Conservation (phyloP, 2,113 vertebrate genomes). For the Aspiorhynchus laticeps region DNA sequence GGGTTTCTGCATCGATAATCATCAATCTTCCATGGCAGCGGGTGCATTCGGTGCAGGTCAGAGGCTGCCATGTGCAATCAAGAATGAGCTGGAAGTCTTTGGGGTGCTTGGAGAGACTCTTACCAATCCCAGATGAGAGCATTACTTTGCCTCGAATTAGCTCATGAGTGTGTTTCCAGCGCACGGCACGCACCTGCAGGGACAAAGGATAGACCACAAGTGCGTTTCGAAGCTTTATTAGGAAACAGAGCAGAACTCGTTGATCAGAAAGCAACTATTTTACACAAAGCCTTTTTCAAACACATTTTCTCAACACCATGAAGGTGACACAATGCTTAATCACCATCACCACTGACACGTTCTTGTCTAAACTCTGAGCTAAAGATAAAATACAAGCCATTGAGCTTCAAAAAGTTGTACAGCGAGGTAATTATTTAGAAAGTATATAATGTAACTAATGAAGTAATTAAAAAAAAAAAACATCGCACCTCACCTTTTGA, state of each 20-base stretch:
- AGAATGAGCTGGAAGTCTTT: slow-evolving; percentile 71
- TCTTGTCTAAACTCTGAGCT: slow-evolving; percentile 63
- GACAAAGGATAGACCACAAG: slow-evolving; percentile 50
- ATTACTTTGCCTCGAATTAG: slow-evolving; percentile 55
- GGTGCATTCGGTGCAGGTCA: slow-evolving; percentile 71
- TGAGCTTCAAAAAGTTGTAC: slow-evolving; percentile 45
- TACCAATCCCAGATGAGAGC: slow-evolving; percentile 76
- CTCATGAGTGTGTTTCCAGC: slow-evolving; percentile 57
- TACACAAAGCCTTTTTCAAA: slow-evolving; percentile 29
- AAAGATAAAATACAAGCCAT: slow-evolving; percentile 38
- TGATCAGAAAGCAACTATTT: slow-evolving; percentile 19
- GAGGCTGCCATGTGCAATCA: slow-evolving; percentile 79
- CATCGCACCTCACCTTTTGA: slow-evolving; percentile 32
- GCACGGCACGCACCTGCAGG: slow-evolving; percentile 46
- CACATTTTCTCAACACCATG: slow-evolving; percentile 64
- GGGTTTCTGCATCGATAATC: slow-evolving; percentile 79
- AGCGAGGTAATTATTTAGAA: slow-evolving; percentile 34
- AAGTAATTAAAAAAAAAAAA: not conserved
- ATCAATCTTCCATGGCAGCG: slow-evolving; percentile 77
- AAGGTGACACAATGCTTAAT: slow-evolving; percentile 57
- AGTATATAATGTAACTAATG: slow-evolving; percentile 39
- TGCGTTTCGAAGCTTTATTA: slow-evolving; percentile 40
- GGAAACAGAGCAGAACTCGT: slow-evolving; percentile 61
- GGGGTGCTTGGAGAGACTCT: slow-evolving; percentile 60
- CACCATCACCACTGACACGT: slow-evolving; percentile 55